Conservation (phyloP, 2,888 invertebrate genomes). For the Drosophila kuntzei region DNA sequence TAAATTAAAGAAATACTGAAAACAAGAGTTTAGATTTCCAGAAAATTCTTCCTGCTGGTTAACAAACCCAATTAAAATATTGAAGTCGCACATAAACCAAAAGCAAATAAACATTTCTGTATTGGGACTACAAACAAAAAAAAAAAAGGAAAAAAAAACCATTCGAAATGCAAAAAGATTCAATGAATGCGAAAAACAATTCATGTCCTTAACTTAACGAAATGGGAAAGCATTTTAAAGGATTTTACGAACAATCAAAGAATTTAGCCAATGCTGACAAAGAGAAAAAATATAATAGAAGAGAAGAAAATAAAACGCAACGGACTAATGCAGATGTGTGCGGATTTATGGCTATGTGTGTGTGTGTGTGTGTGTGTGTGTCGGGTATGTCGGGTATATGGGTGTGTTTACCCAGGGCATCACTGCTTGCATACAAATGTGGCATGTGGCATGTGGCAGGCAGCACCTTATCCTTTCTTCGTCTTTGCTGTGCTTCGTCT, state of each 20-base stretch:
- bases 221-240: slow-evolving; percentile 69
- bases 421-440: slow-evolving; percentile 53
- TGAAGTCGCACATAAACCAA: background rate
- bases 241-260: slow-evolving; percentile 54
- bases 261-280: slow-evolving; percentile 46
- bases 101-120: background rate
- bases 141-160: background rate
- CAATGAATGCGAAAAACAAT: slow-evolving; percentile 34
- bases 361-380: slow-evolving; percentile 3
- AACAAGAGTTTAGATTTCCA: background rate
- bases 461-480: slow-evolving; percentile 15
- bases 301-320: slow-evolving; percentile 26
- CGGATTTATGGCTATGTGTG: slow-evolving; percentile 1
- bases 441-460: slow-evolving; percentile 34
- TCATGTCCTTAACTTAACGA: slow-evolving; percentile 24
- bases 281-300: slow-evolving; percentile 3
- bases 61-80: background rate
- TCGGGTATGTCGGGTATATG: slow-evolving; percentile 11
- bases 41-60: background rate
- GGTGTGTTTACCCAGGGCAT: slow-evolving; percentile 37
- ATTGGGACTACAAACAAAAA: slow-evolving; percentile 4
- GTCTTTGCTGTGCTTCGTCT: slow-evolving; percentile 1
- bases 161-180: slow-evolving; percentile 5
- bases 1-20: too few species aligned
- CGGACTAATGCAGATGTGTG: slow-evolving; percentile 22